Conservation (phyloP, 2,888 invertebrate species). For the Xiphydria camelus region DNA sequence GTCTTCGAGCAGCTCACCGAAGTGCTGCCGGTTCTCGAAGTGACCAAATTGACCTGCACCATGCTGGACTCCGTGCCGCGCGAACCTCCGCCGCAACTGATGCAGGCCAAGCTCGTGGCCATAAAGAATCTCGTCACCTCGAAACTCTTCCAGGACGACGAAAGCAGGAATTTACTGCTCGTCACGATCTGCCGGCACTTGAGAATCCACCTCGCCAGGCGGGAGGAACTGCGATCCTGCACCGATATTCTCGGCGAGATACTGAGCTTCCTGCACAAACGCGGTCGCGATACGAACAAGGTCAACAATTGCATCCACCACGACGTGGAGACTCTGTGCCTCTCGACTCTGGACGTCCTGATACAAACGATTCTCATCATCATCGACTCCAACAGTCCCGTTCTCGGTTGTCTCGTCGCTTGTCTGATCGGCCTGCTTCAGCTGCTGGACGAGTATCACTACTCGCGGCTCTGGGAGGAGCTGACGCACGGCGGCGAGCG, state of each 20-base stretch:
- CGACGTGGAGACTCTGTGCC: conserved; percentile 81
- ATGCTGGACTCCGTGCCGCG: conserved; percentile 77
- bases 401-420: conserved; percentile 81
- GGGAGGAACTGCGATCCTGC: conserved; percentile 81
- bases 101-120: conserved; percentile 80
- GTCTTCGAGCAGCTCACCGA: conserved; percentile 81
- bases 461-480: conserved; percentile 84
- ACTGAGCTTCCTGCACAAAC: conserved; percentile 67
- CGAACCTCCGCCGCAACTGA: conserved; percentile 70
- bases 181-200: conserved; percentile 85
- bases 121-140: conserved; percentile 80
- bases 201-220: conserved; percentile 77
- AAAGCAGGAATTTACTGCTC: conserved; percentile 81
- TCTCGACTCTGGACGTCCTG: conserved; percentile 80
- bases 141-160: conserved; percentile 75
- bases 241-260: conserved; percentile 88
- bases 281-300: conserved; percentile 61
- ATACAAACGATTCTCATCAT: conserved; percentile 83
- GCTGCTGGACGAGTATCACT: conserved; percentile 84
- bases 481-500: conserved; percentile 69
- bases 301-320: conserved; percentile 70
- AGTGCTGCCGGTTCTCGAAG: conserved; percentile 74
- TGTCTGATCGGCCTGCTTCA: conserved; percentile 85
- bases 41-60: conserved; percentile 78
- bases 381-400: conserved; percentile 75